Evolutionary conservation across 1,140 invertebrate species (phyloP).

Genomic region (Atta colombica): DNA sequence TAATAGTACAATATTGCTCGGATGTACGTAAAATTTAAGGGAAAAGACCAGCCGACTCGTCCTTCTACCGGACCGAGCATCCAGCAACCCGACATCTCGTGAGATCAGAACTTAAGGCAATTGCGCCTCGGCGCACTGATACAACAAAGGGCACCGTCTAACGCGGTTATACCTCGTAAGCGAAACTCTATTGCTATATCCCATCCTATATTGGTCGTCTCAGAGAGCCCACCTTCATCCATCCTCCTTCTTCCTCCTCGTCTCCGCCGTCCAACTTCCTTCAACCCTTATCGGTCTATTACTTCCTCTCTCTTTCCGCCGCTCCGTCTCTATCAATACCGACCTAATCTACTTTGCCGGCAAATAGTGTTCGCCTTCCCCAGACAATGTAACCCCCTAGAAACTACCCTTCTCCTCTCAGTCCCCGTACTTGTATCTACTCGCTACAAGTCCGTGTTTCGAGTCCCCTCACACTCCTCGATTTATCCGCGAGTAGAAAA

Average conservation of each 20-base stretch:
- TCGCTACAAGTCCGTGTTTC: conserved; percentile 28
- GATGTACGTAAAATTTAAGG: conserved; percentile 40
- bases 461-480: background rate
- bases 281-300: conserved; percentile 58
- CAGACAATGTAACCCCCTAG: conserved; percentile 75
- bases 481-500: conserved; percentile 50
- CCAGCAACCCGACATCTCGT: conserved; percentile 78
- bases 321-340: conserved; percentile 81
- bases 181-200: conserved; percentile 83
- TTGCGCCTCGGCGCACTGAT: conserved; percentile 80
- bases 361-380: conserved; percentile 82
- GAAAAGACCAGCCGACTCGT: conserved; percentile 21
- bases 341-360: conserved; percentile 83
- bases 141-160: conserved; percentile 83
- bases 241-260: conserved; percentile 61
- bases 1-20: background rate
- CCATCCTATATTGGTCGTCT: conserved; percentile 78
- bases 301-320: conserved; percentile 63
- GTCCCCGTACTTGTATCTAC: conserved; percentile 32
- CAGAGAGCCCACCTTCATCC: conserved; percentile 71
- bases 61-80: conserved; percentile 63
- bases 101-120: conserved; percentile 83
- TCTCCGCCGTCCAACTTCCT: conserved; percentile 63
- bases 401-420: conserved; percentile 49
- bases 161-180: conserved; percentile 81